phyloP scores from a whole-genome alignment of 2,888 invertebrate species.

The Acronicta psi region DNA sequence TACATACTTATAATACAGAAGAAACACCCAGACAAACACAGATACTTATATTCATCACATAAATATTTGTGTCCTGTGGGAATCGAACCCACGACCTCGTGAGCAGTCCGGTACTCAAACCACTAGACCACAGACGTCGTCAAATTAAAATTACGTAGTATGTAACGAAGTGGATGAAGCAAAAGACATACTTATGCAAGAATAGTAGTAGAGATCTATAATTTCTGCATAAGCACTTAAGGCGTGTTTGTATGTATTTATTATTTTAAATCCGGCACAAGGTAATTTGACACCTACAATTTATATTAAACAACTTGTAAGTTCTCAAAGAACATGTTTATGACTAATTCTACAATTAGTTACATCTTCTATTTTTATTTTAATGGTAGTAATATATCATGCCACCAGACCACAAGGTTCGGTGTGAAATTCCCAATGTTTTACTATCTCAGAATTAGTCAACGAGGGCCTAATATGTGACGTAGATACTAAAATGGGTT shows the following conservation, averaged over 20 bases:
- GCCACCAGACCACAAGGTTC: slow-evolving; percentile 27
- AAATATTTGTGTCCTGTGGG: no score
- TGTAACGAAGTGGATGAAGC: no score
- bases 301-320: slow-evolving; percentile 22
- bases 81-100: no score
- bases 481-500: neutral
- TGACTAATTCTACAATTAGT: slow-evolving; percentile 42
- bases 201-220: no score
- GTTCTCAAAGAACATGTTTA: slow-evolving; percentile 33
- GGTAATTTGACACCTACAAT: slow-evolving; percentile 28
- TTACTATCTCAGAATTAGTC: slow-evolving; percentile 1
- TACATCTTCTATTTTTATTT: slow-evolving; percentile 34
- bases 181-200: no score
- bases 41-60: no score
- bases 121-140: no score
- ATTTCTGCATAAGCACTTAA: no score
- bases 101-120: no score
- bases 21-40: no score
- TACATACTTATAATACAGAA: no score
- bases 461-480: neutral
- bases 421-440: slow-evolving; percentile 37
- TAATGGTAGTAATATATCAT: slow-evolving; percentile 39
- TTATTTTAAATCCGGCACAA: slow-evolving; percentile 16
- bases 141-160: no score
- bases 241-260: slow-evolving; percentile 1